A percentile compares a stretch with the other conserved stretches of the same genome.
Conservation (phyloP, 1,140 invertebrate species). For the Calephelis nemesis region DNA sequence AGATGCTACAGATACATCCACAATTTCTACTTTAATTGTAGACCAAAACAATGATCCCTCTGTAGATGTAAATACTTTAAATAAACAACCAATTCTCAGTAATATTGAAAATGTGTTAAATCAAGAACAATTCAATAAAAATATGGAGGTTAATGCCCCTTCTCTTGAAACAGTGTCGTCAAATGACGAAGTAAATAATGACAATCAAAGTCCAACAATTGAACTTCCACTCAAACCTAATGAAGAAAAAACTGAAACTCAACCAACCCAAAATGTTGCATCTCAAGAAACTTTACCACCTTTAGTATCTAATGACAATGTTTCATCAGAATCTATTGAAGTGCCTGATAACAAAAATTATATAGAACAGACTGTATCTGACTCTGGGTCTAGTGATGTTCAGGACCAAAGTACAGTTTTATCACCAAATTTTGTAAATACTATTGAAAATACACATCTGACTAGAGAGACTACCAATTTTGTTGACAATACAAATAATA, state of each 20-base stretch:
- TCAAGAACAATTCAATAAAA: conserved; percentile 13
- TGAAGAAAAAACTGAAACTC: not conserved
- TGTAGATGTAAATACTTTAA: not conserved
- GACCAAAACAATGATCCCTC: not conserved
- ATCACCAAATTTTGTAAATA: conserved; percentile 29
- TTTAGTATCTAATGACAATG: conserved; percentile 26
- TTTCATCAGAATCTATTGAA: conserved; percentile 28
- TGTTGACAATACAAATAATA: conserved; percentile 5
- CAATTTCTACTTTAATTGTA: conserved; percentile 1
- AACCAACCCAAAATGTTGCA: conserved; percentile 7
- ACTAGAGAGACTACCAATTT: conserved; percentile 24
- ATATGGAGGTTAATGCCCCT: not conserved
- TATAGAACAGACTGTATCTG: conserved; percentile 30
- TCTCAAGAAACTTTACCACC: conserved; percentile 8
- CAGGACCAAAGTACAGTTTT: conserved; percentile 40
- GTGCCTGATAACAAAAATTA: conserved; percentile 35
- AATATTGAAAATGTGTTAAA: conserved; percentile 21
- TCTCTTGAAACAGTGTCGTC: not conserved
- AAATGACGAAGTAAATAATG: not conserved
- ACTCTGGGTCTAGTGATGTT: conserved; percentile 26
- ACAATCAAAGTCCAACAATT: not conserved
- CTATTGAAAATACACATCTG: conserved; percentile 27
- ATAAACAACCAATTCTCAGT: not conserved
- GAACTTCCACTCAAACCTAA: not conserved
- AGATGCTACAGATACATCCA: conserved; percentile 9